Conservation (phyloP, 2,113 vertebrate species). For the Triplophysa dalaica region DNA sequence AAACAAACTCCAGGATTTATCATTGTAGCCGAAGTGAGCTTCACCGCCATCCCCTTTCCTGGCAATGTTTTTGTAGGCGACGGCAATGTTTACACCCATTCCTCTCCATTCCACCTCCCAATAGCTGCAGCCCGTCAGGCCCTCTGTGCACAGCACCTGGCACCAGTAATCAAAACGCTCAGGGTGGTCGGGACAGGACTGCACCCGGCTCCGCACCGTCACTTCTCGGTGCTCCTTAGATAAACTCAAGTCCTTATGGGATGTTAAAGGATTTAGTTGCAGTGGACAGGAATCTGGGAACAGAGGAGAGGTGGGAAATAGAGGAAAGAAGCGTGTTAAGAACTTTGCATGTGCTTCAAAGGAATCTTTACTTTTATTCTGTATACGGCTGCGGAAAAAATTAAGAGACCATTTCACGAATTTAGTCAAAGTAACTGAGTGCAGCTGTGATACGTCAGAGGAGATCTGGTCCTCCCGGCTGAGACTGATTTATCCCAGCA, state of each 20-base stretch:
- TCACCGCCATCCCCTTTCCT: conserved; percentile 57
- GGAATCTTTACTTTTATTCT: no score
- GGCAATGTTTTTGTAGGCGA: conserved; percentile 36
- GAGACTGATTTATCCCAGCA: no score
- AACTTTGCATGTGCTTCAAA: no score
- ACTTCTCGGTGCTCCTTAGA: conserved; percentile 32
- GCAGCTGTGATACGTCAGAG: no score
- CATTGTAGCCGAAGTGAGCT: conserved; percentile 70
- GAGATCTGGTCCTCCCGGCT: no score
- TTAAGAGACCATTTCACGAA: no score
- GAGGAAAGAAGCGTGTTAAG: background rate
- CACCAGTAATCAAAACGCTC: conserved; percentile 70
- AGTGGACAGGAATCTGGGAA: conserved; percentile 39
- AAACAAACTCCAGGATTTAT: conserved; percentile 76
- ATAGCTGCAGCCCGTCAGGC: conserved; percentile 64
- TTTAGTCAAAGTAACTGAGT: no score
- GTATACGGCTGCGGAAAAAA: no score
- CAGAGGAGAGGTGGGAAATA: background rate
- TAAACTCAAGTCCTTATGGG: conserved; percentile 40
- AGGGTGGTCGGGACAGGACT: conserved; percentile 48
- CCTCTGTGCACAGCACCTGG: conserved; percentile 74
- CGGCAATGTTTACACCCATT: conserved; percentile 44
- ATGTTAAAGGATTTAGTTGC: conserved; percentile 43
- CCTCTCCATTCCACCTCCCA: conserved; percentile 73
- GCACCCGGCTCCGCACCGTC: conserved; percentile 8